These are phyloP conservation scores for Drosophila lacertosa DNA, from an alignment of 1,140 invertebrate species.

Conservation along the genomic window DNA sequence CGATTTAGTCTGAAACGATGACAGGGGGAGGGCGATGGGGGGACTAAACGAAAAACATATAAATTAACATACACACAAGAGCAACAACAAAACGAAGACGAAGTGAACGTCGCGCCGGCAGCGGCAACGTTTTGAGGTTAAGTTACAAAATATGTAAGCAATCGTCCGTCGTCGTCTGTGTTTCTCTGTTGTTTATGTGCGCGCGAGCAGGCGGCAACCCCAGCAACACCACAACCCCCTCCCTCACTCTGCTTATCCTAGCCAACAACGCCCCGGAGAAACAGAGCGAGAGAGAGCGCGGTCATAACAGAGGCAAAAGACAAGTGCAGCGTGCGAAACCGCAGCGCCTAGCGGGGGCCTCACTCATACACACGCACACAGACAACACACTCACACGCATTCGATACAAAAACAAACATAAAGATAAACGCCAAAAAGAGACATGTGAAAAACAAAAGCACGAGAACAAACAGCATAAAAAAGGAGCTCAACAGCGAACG, in stretches of 20 bases:
- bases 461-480: slow-evolving; percentile 46
- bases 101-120: slow-evolving; percentile 43
- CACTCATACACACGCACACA: slow-evolving; percentile 30
- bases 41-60: slow-evolving; percentile 64
- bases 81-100: slow-evolving; percentile 37
- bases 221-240: slow-evolving; percentile 28
- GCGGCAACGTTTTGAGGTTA: slow-evolving; percentile 69
- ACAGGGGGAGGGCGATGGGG: too few species aligned
- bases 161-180: slow-evolving; percentile 31
- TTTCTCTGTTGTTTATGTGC: slow-evolving; percentile 62
- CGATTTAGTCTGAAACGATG: too few species aligned
- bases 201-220: slow-evolving; percentile 34
- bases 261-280: slow-evolving; percentile 2
- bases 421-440: slow-evolving; percentile 80
- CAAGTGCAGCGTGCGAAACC: slow-evolving; percentile 74
- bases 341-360: slow-evolving; percentile 45
- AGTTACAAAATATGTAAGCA: slow-evolving; percentile 66
- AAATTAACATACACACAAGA: slow-evolving; percentile 73
- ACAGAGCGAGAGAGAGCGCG: slow-evolving; percentile 4
- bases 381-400: slow-evolving; percentile 23
- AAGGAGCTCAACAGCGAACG: slow-evolving; percentile 30
- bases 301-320: slow-evolving; percentile 20
- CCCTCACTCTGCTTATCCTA: neutral
- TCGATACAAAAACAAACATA: slow-evolving; percentile 74
- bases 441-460: slow-evolving; percentile 70